Evolutionary conservation across 1,140 invertebrate species (phyloP), one percentile per base, ranked within the genome.

Genomic region (Carposina sasakii): DNA sequence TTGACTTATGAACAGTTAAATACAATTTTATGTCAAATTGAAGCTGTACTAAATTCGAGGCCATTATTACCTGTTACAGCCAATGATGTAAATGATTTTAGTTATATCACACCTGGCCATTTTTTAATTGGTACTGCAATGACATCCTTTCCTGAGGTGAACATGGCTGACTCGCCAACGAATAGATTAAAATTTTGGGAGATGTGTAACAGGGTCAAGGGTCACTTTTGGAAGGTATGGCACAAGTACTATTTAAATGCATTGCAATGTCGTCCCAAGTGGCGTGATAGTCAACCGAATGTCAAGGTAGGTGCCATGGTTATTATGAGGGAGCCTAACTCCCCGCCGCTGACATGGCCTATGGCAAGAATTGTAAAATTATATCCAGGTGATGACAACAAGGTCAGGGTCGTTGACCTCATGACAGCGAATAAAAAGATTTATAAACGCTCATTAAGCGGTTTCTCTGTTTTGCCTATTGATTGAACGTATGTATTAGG

Each of bases 331-430:
- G 40, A 42, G 40, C 24, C 23, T 30, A 28, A 43, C n/a, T 20
- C 28, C 20, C 26, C 41, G 9, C 28, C 41, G 23, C 13, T 43
- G 24, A 43, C 17, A 19, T 40, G 37, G 40, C 21, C 52, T 40
- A n/a, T 65, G 13, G 62, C 36, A 3, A 22, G 51, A 48, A 34
- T 61, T n/a, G 16, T 42, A 3, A 48, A 55, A 42, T 17, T 43
- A 1, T 48, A 48, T 46, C 43, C 49, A 15, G 60, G 60, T 43
- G 26, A 34, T 1, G 60, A 67, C 44, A 44, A 41, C 20, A 22
- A 54, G 8, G 51, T 55, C 12, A 28, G 62, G 41, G 55, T 55
- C 9, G 54, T 51, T 0, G 53, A 45, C n/a, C 16, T 65, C 12
- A 26, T 26, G 24, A 26, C 40, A 42, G 16, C 40, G 12, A 42